These are phyloP conservation scores for Varecia variegata DNA, from an alignment of 2,797 vertebrate species.

Conservation along the genomic window DNA sequence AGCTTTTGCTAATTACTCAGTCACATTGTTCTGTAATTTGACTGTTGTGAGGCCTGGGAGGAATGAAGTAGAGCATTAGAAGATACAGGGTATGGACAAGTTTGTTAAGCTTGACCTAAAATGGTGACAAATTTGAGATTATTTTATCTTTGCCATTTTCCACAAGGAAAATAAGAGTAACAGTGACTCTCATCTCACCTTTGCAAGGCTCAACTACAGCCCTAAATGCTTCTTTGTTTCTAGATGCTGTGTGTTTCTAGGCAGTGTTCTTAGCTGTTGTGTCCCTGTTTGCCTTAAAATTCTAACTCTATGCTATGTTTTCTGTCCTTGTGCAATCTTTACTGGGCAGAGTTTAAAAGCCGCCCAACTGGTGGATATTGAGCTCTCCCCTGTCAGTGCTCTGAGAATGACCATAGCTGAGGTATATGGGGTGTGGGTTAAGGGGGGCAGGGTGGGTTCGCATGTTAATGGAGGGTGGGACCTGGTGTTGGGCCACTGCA, in stretches of 20 bases:
- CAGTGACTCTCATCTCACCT: neutral
- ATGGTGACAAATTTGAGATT: constrained; percentile 15
- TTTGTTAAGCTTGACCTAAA: neutral
- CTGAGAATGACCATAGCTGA: constrained; percentile 99
- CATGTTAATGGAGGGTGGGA: constrained; percentile 66
- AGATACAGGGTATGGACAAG: neutral
- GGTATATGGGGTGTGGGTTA: constrained; percentile 86
- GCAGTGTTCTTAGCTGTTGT: constrained; percentile 66
- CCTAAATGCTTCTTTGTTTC: constrained; percentile 5
- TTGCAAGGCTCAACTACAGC: neutral
- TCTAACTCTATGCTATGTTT: constrained; percentile 84
- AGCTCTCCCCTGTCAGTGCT: constrained; percentile 98
- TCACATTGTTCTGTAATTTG: neutral
- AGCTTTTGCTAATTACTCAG: neutral
- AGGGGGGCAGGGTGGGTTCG: constrained; percentile 65
- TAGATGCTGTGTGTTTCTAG: constrained; percentile 38
- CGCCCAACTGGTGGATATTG: constrained; percentile 98
- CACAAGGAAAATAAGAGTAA: constrained; percentile 29
- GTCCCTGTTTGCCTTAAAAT: constrained; percentile 72
- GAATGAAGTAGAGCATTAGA: neutral
- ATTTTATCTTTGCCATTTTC: constrained; percentile 22
- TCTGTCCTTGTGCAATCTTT: constrained; percentile 79
- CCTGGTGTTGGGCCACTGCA: constrained; percentile 62
- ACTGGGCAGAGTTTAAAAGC: constrained; percentile 92
- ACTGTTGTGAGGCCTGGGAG: neutral